Evolutionary conservation across 2,888 invertebrate genomes (phyloP).

Genomic region (Oxyteleia sp.): DNA sequence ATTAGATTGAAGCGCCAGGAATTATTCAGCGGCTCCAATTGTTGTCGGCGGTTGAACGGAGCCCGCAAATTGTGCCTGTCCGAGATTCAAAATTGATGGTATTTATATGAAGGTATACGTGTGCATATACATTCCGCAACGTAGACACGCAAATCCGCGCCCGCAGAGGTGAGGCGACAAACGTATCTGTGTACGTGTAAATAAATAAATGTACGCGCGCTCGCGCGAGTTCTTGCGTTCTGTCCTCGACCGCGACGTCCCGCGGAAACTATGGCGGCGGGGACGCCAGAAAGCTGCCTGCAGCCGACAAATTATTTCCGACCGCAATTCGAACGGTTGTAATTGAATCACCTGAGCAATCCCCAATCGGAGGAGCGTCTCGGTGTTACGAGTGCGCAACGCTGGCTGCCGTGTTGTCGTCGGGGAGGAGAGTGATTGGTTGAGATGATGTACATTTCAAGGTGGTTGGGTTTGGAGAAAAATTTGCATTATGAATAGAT

Average conservation of each 20-base stretch:
- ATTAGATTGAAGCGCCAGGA: constrained; percentile 86
- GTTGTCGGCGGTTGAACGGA: constrained; percentile 85
- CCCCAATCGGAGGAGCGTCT: constrained; percentile 76
- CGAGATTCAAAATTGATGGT: constrained; percentile 84
- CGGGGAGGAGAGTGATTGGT: not conserved
- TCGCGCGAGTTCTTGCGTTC: constrained; percentile 44
- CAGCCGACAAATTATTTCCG: constrained; percentile 85
- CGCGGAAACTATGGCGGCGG: constrained; percentile 80
- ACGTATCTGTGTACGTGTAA: constrained; percentile 37
- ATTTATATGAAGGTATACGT: constrained; percentile 81
- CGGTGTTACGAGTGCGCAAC: constrained; percentile 48
- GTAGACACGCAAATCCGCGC: constrained; percentile 27
- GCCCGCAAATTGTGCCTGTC: constrained; percentile 80
- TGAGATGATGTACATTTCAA: not conserved
- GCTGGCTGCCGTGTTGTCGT: not conserved
- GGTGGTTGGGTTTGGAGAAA: not conserved
- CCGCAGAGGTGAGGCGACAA: constrained; percentile 46
- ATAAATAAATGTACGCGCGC: constrained; percentile 49
- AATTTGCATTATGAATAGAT: no score
- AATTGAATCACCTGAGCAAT: constrained; percentile 85
- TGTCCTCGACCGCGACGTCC: constrained; percentile 67
- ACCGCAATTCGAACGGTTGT: constrained; percentile 84
- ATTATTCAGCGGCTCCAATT: constrained; percentile 86
- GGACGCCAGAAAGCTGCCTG: constrained; percentile 81
- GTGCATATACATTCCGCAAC: constrained; percentile 35